Conservation (phyloP, 1,140 invertebrate genomes). For the Scaptomyza montana region DNA sequence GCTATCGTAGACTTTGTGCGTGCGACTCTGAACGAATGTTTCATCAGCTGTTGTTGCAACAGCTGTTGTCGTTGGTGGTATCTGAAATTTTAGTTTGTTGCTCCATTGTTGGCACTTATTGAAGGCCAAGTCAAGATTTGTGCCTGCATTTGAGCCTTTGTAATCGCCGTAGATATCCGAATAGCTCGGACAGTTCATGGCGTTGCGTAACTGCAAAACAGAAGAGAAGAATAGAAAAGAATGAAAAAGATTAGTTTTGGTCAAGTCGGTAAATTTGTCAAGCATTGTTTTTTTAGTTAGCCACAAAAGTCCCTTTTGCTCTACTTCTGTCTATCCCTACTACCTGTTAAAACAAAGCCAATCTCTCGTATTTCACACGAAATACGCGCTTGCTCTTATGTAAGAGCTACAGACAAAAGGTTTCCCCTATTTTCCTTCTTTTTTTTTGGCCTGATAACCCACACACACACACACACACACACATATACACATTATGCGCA, state of each 20-base stretch:
- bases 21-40: slow-evolving; percentile 60
- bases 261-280: slow-evolving; percentile 50
- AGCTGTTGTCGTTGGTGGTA: slow-evolving; percentile 13
- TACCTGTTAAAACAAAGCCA: slow-evolving; percentile 1
- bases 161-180: slow-evolving; percentile 69
- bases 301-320: slow-evolving; percentile 5
- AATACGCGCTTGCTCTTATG: slow-evolving; percentile 33
- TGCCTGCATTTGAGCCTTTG: slow-evolving; percentile 40
- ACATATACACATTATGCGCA: slow-evolving; percentile 24
- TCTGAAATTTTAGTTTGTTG: slow-evolving; percentile 60
- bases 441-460: slow-evolving; percentile 29
- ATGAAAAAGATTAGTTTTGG: slow-evolving; percentile 55
- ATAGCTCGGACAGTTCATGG: slow-evolving; percentile 68
- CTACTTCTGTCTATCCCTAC: slow-evolving; percentile 28
- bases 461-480: not conserved
- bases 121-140: slow-evolving; percentile 56
- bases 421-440: not conserved
- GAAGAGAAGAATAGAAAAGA: slow-evolving; percentile 29
- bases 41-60: slow-evolving; percentile 25
- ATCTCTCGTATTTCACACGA: slow-evolving; percentile 42
- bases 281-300: slow-evolving; percentile 11
- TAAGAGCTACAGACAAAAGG: slow-evolving; percentile 26
- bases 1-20: slow-evolving; percentile 76
- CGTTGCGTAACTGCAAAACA: slow-evolving; percentile 60
- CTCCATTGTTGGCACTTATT: slow-evolving; percentile 71